These are phyloP conservation scores for Therioaphis trifolii DNA, from an alignment of 2,888 invertebrate genomes.

Conservation along the genomic window DNA sequence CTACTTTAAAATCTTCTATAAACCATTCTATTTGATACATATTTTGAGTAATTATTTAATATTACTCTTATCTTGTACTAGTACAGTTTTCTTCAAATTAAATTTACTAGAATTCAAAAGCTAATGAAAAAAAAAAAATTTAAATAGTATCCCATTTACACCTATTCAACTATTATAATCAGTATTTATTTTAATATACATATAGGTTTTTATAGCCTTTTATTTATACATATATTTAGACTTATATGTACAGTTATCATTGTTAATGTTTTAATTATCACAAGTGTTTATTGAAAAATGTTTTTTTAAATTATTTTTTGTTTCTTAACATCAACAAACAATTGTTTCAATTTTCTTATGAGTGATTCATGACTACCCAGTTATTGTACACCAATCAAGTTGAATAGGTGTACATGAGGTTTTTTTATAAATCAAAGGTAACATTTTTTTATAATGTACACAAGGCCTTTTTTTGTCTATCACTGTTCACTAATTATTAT, in stretches of 20 bases:
- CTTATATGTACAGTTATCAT: constrained; percentile 36
- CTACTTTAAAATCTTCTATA: background rate
- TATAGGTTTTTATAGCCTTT: constrained; percentile 1
- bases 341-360: constrained; percentile 57
- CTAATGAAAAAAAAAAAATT: background rate
- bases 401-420: constrained; percentile 58
- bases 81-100: background rate
- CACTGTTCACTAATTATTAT: constrained; percentile 30
- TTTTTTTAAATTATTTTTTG: constrained; percentile 41
- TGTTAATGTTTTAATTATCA: constrained; percentile 41
- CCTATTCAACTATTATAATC: constrained; percentile 54
- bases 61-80: background rate
- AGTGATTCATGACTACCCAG: constrained; percentile 54
- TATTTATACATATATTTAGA: background rate
- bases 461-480: constrained; percentile 61
- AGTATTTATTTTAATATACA: constrained; percentile 13
- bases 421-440: constrained; percentile 58
- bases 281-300: constrained; percentile 24
- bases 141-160: constrained; percentile 14
- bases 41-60: background rate
- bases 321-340: constrained; percentile 48
- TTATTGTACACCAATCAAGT: constrained; percentile 60
- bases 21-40: background rate
- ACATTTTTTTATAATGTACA: constrained; percentile 60
- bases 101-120: background rate